Evolutionary conservation across 2,888 invertebrate genomes (phyloP).

Genomic region (Neoascia interrupta): DNA sequence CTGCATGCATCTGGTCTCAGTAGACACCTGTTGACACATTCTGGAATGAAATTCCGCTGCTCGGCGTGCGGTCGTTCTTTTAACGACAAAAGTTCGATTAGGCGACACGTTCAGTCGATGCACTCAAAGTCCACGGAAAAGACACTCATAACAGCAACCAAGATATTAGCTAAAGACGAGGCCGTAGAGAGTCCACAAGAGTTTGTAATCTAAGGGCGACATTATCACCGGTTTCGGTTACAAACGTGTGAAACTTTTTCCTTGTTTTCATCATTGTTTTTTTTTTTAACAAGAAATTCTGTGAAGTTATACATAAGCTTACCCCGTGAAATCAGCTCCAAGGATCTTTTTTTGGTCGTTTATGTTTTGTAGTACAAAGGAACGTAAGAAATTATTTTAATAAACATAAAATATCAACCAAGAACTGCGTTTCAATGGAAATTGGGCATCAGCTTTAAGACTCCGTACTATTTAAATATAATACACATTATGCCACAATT

Average conservation of each 20-base stretch:
- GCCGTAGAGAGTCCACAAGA: too few relatives aligned
- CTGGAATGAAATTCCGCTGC: conserved; percentile 84
- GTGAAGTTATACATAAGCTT: too few relatives aligned
- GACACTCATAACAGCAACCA: neutral
- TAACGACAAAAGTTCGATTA: conserved; percentile 86
- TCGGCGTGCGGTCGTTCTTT: conserved; percentile 85
- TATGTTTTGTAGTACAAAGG: conserved; percentile 57
- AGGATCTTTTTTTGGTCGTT: too few relatives aligned
- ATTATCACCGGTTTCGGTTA: too few relatives aligned
- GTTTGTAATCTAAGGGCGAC: neutral
- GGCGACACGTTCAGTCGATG: conserved; percentile 82
- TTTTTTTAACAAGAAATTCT: too few relatives aligned
- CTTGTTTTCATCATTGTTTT: too few relatives aligned
- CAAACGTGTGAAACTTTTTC: too few relatives aligned
- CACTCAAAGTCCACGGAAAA: conserved; percentile 70
- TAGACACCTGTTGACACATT: conserved; percentile 84
- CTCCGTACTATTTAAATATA: too few relatives aligned
- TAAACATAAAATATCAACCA: conserved; percentile 2
- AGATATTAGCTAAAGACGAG: too few relatives aligned
- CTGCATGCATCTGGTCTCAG: conserved; percentile 84
- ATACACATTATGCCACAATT: neutral
- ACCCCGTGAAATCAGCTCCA: neutral
- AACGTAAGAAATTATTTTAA: conserved; percentile 28
- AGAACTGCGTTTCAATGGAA: too few relatives aligned
- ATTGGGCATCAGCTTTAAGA: too few relatives aligned